Conservation (phyloP, 2,113 vertebrate genomes). For the Syrmaticus mikado region DNA sequence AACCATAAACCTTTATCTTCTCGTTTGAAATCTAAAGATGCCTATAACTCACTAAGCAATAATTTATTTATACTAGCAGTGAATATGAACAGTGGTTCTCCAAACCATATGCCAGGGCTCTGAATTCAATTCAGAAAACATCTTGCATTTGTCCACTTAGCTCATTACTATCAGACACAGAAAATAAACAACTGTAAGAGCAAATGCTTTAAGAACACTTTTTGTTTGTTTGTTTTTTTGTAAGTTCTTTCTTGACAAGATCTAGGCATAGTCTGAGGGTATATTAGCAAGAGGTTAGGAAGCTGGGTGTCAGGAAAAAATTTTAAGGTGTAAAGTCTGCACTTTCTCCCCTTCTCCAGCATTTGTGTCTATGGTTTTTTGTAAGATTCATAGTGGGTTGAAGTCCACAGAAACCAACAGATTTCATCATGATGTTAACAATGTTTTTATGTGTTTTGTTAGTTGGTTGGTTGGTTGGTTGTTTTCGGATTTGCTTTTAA, state of each 20-base stretch:
- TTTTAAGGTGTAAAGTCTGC: not conserved
- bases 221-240: not conserved
- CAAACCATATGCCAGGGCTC: not conserved
- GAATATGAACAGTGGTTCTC: not conserved
- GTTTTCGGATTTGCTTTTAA: not conserved
- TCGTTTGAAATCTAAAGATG: not conserved
- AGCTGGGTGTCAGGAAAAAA: not conserved
- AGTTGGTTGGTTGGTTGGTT: no score
- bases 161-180: not conserved
- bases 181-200: not conserved
- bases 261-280: not conserved
- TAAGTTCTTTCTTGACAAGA: not conserved
- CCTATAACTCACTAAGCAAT: not conserved
- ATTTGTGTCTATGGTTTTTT: not conserved
- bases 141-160: not conserved
- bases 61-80: not conserved
- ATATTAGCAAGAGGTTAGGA: no score
- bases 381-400: not conserved
- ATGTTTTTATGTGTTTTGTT: accelerated
- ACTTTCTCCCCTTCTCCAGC: not conserved
- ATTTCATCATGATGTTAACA: not conserved
- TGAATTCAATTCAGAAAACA: not conserved
- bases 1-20: not conserved
- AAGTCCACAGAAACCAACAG: not conserved
- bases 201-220: not conserved